Base-by-base conservation (phyloP, 2,113 vertebrate genomes). In the Mirounga angustirostris region DNA sequence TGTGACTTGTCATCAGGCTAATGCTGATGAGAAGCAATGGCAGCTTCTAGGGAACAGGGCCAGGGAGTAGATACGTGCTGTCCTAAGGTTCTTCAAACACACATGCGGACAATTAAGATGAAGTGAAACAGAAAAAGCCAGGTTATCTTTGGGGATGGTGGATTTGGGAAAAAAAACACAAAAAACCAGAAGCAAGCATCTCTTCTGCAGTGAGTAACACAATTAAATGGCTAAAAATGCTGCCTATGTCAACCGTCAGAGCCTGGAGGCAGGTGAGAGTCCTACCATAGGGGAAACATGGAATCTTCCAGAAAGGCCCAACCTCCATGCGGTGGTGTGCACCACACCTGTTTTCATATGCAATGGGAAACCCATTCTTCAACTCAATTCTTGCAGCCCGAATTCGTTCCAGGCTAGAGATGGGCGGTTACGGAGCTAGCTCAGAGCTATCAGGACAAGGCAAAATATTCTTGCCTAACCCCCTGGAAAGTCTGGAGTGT, bases 261-360 rank as follows among this genome's bases (percentile, higher is more conserved):
- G 67, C 28, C 28, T 40, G 24, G 5, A 74, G 65, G 58, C 21
- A 24, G n/a, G 5, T 16, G 30, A 36, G 5, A 21, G 9, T 22
- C 40, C 52, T 4, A 2, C 15, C 0, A 3, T 0, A 1, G 40
- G 28, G 6, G 7, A 74, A n/a, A 22, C 19, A 8, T 0, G 0
- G 21, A 59, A 22, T 16, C 52, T 78, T 67, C 15, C 15, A 28
- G 40, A 82, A 91, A 63, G 50, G 33, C 30, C 33, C n/a, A 11
- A 8, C 22, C 3, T 28, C 59, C 3, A 1, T 0, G 4, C 4
- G 0, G 13, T 0, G 5, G n/a, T n/a, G 36, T 12, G 58, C 6
- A 36, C 52, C 19, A 26, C 10, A 13, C 58, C 74, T 7, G 12
- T 15, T 21, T 46, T 46, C 76, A 50, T 15, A 10, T 0, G 9